Evolutionary conservation across 2,797 vertebrate species (phyloP), one percentile per base, ranked within the genome.

Genomic region (Hozukius guyotensis): DNA sequence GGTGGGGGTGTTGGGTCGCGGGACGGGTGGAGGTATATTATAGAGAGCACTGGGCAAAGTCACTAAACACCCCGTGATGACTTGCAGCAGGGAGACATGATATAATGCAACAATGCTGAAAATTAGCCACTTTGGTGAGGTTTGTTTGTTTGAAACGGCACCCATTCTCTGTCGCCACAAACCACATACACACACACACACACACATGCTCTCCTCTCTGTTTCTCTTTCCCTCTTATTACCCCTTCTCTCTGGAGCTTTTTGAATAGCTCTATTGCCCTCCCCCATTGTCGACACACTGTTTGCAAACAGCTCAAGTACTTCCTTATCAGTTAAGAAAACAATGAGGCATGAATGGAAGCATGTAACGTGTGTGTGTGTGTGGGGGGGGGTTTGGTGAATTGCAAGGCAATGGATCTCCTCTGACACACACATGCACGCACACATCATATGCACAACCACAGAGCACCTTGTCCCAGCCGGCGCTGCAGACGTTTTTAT

Each of bases 1-100:
- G 69, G 34, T 27, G 55, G 69, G 18, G 38, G 36, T 57, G 38
- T 8, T 1, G 2, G 25, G 34, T 52, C 5, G 42, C 71, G 24
- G n/a, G 46, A 78, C 62, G 64, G 36, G 75, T 56, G 73, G 52
- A 18, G 46, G 83, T 62, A 77, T 75, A 87, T 38, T 75, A 87
- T 38, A 73, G 66, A 29, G 34, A 87, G 75, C 72, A 25, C 89
- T 80, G 89, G 75, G 73, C 65, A 91, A 90, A 94, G 90, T 93
- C 91, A 92, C 84, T 76, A 78, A 91, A 94, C 92, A 94, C 90
- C 81, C 78, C 55, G 11, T 88, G 83, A 92, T 76, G 82, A 85
- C 87, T 84, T 90, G 80, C 82, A 84, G 79, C 77, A 77, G 78
- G 68, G 59, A 29, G 60, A 79, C 59, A 74, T 88, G 69, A 89